phyloP scores from a whole-genome alignment of 2,888 invertebrate species.

The Brenthis ino region DNA sequence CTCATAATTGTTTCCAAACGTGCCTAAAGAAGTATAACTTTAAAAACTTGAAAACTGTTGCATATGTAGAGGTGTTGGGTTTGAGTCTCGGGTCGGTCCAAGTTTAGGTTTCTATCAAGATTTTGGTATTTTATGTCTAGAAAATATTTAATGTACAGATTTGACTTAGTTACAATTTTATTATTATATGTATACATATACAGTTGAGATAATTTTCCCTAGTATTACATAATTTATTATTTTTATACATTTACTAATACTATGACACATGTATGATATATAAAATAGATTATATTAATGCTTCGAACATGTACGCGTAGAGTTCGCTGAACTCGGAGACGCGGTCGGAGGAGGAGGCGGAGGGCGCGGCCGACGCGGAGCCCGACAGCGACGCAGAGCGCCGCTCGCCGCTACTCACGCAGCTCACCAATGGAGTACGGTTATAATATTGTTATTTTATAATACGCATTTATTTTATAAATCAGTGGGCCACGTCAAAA shows the following conservation, averaged over 20 bases:
- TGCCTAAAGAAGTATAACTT: no score
- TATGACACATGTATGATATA: neutral
- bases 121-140: no score
- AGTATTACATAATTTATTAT: neutral
- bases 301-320: conserved; percentile 44
- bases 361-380: conserved; percentile 73
- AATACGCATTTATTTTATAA: neutral
- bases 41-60: no score
- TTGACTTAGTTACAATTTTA: no score
- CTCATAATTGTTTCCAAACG: no score
- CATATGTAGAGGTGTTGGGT: no score
- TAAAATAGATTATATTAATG: neutral
- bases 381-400: conserved; percentile 93
- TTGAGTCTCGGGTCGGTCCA: no score
- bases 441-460: neutral
- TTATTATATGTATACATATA: no score
- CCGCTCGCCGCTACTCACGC: conserved; percentile 87
- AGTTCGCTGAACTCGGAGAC: conserved; percentile 63
- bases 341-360: conserved; percentile 48
- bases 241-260: neutral
- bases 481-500: no score
- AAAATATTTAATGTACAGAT: no score
- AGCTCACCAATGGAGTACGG: conserved; percentile 42
- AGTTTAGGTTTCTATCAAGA: no score
- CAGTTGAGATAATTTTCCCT: no score